Base-by-base conservation (phyloP, 2,888 invertebrate genomes). In the Drosophila kanekoi region DNA sequence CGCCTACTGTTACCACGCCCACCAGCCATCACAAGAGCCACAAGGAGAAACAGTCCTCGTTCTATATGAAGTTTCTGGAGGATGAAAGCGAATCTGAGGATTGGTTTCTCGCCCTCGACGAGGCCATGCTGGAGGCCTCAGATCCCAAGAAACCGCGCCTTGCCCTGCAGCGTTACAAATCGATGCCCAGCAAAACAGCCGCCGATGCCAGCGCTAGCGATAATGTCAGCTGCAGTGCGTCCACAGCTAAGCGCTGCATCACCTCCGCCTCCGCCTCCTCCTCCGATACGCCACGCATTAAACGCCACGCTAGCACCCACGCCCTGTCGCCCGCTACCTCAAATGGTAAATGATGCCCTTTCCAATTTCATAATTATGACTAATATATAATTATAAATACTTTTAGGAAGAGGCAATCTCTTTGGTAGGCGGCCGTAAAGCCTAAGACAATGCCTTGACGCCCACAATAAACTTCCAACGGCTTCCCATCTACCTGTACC, bases 81-180 rank as follows among this genome's bases (percentile, higher is more conserved):
- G 91, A 91, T 58, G 91, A 91, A 38, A 87, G 87, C 28, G 83
- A 83, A 28, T 65, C 86, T 3, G 92, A 91, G 62, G 91, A 91
- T 66, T 91, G 90, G 89, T 87, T 91, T 53, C 66, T 74, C 6
- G 87, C 91, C 1, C 69, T 91, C 2, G 92, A 91, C 49, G 89
- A 90, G 33, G 90, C 76, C 5, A 73, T 87, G 64, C 51, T 87
- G 8, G 75, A 89, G 45, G 89, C 88, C 1, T 78, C 82, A 2
- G 74, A 86, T 49, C 59, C 83, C 33, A 91, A 90, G 23, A 89
- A 90, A 59, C 72, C 87, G 2, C 89, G 91, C 3, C 87, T 67
- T 13, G 82, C 90, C 1, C 61, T 91, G 41, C 92, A 90, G 51
- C 85, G 91, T 1, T 91, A 90, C 65, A 90, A 92, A 43, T 91